Conservation (phyloP, 1,140 invertebrate genomes). For the Solenopsis invicta region DNA sequence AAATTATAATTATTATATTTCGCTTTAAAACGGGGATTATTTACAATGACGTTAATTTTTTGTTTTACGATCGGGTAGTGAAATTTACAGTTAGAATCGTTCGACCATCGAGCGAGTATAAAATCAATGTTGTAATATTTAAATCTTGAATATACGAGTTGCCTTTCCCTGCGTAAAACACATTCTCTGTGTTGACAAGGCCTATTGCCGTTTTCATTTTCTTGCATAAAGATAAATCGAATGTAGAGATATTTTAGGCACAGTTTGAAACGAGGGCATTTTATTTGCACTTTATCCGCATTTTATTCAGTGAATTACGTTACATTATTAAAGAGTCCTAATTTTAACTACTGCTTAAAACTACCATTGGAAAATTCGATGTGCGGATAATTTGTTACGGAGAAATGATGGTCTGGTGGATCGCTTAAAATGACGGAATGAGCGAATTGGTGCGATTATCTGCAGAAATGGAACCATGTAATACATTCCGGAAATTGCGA, state of each 20-base stretch:
- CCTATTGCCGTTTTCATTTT: background rate
- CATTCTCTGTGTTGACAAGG: background rate
- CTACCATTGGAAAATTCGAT: background rate
- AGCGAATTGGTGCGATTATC: conserved; percentile 70
- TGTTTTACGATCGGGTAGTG: background rate
- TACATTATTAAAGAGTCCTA: background rate
- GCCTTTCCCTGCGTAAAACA: background rate
- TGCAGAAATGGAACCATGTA: conserved; percentile 66
- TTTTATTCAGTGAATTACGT: background rate
- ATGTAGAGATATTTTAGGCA: background rate
- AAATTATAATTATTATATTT: conserved; percentile 25
- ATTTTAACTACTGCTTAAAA: conserved; percentile 19
- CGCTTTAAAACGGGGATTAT: conserved; percentile 5
- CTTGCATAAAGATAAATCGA: background rate
- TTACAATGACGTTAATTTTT: conserved; percentile 15
- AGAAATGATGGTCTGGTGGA: background rate
- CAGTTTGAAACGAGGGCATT: background rate
- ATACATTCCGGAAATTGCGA: conserved; percentile 78
- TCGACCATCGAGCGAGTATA: background rate
- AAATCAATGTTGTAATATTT: background rate
- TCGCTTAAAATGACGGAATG: conserved; percentile 50
- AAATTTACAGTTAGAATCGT: conserved; percentile 2
- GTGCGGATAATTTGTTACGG: background rate
- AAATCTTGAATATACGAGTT: background rate
- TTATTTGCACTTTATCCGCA: background rate